Percentiles rank a stretch among this genome's conserved stretches.
These are phyloP conservation scores for Sphenodon punctatus DNA, from an alignment of 2,797 vertebrate genomes.

Conservation along the genomic window DNA sequence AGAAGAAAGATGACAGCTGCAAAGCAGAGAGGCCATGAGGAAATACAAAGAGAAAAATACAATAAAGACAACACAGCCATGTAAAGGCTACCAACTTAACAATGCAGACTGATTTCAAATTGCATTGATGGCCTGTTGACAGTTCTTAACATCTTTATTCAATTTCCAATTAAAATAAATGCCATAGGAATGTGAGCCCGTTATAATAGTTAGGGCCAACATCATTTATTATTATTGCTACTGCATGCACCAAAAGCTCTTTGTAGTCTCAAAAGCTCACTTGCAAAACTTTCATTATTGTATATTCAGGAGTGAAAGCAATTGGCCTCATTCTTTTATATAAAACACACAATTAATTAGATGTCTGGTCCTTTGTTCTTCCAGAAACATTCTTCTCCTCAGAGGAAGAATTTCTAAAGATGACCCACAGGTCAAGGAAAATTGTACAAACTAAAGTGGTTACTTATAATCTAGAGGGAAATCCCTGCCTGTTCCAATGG, in stretches of 20 bases:
- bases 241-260: conserved; percentile 1
- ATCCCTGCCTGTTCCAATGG: background rate
- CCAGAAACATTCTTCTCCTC: background rate
- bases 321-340: background rate
- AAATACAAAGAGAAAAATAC: background rate
- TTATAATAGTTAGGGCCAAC: background rate
- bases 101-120: conserved; percentile 28
- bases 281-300: conserved; percentile 1
- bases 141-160: conserved; percentile 27
- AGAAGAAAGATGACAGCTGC: background rate
- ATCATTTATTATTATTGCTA: conserved; percentile 33
- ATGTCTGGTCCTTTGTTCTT: background rate
- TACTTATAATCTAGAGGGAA: background rate
- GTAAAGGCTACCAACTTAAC: conserved; percentile 11
- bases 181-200: background rate
- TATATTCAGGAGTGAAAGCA: conserved; percentile 5
- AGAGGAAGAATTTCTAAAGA: background rate
- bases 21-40: background rate
- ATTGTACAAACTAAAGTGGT: background rate
- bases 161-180: conserved; percentile 36
- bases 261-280: conserved; percentile 2
- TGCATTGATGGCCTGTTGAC: conserved; percentile 13
- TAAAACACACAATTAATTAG: conserved; percentile 29
- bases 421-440: background rate
- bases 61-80: background rate